Evolutionary conservation across 2,888 invertebrate genomes (phyloP).

Genomic region (Aromia moschata): DNA sequence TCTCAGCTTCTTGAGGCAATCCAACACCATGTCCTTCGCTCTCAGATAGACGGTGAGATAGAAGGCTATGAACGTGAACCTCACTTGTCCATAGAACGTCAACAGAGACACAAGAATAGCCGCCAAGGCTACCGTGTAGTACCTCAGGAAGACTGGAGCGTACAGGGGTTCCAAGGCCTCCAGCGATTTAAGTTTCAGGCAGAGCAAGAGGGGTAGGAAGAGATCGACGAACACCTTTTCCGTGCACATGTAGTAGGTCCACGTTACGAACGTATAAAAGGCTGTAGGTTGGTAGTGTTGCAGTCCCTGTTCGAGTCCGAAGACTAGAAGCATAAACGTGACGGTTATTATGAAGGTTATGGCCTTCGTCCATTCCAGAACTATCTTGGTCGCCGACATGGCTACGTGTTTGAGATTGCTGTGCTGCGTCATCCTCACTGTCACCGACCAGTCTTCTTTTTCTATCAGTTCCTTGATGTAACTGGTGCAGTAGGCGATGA

Average conservation of each 20-base stretch:
- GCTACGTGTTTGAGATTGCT: constrained; percentile 78
- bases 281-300: constrained; percentile 78
- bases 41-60: constrained; percentile 75
- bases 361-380: constrained; percentile 84
- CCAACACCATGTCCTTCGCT: constrained; percentile 70
- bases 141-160: constrained; percentile 72
- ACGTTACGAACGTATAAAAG: constrained; percentile 72
- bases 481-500: constrained; percentile 78
- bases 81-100: constrained; percentile 67
- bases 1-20: constrained; percentile 66
- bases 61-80: constrained; percentile 67
- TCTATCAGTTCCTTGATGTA: constrained; percentile 78
- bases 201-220: constrained; percentile 69
- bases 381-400: constrained; percentile 83
- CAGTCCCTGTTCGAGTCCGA: constrained; percentile 78
- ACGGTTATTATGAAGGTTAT: constrained; percentile 81
- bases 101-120: constrained; percentile 67
- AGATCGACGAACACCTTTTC: constrained; percentile 77
- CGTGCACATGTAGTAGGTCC: constrained; percentile 75
- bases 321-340: constrained; percentile 78
- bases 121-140: constrained; percentile 69
- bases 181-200: constrained; percentile 69
- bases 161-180: constrained; percentile 79
- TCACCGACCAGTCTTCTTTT: constrained; percentile 81
- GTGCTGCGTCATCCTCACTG: constrained; percentile 77